These are phyloP conservation scores for Myiothlypis chrysogaster DNA, from an alignment of 2,797 vertebrate genomes.

Conservation along the genomic window DNA sequence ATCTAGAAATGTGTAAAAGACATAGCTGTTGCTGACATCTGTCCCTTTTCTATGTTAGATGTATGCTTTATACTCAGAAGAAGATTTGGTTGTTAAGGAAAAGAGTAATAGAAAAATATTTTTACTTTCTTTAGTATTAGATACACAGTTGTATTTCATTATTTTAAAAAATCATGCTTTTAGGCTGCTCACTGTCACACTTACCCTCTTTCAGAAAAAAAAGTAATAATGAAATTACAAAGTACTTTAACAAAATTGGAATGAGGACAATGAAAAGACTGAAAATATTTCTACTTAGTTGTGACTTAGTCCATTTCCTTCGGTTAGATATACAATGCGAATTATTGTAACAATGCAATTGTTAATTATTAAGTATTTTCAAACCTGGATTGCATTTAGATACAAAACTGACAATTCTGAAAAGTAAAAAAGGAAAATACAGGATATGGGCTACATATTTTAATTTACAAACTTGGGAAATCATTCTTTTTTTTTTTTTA, in stretches of 20 bases:
- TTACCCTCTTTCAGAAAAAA: background rate
- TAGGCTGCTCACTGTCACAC: background rate
- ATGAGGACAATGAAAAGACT: background rate
- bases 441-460: background rate
- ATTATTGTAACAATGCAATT: background rate
- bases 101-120: background rate
- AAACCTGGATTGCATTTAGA: background rate
- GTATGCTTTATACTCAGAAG: background rate
- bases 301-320: background rate
- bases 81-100: background rate
- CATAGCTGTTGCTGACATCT: background rate
- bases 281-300: background rate
- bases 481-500: fast-evolving
- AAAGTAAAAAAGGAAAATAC: background rate
- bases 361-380: background rate
- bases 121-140: background rate
- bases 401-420: background rate
- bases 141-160: background rate
- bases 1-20: background rate
- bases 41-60: background rate
- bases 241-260: background rate
- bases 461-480: background rate
- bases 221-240: background rate
- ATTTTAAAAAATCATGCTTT: background rate
- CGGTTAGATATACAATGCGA: background rate